phyloP scores from a whole-genome alignment of 2,888 invertebrate genomes.

The Machimus rusticus region DNA sequence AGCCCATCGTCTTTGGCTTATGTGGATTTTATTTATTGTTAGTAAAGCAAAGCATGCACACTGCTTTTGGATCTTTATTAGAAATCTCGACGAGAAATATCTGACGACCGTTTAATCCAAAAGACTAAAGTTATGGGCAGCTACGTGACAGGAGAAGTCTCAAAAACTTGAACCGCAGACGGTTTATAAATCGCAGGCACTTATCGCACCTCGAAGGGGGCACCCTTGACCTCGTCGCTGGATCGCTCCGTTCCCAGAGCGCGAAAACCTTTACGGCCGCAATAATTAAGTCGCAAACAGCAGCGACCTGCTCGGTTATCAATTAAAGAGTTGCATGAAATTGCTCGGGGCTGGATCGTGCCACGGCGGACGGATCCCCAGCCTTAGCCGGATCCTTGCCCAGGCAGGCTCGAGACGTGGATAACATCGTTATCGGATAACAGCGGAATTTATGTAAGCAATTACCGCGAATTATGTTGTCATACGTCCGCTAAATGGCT shows the following conservation, averaged over 20 bases:
- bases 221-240: background rate
- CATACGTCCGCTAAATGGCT: conserved; percentile 12
- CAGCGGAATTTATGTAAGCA: conserved; percentile 20
- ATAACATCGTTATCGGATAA: conserved; percentile 12
- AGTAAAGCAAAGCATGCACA: too few species aligned
- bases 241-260: background rate
- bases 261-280: background rate
- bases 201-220: background rate
- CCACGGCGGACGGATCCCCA: background rate
- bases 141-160: background rate
- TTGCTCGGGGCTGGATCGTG: background rate
- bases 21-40: too few species aligned
- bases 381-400: background rate
- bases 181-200: background rate
- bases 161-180: background rate
- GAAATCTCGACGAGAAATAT: background rate
- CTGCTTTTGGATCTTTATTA: background rate
- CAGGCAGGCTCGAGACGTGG: background rate
- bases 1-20: too few species aligned
- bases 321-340: conserved; percentile 19
- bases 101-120: background rate
- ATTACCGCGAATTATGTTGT: conserved; percentile 30
- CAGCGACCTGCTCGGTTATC: background rate
- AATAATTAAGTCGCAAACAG: background rate
- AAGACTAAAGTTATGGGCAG: background rate